Base-by-base conservation (phyloP, 2,113 vertebrate genomes). In the Nibea coibor region DNA sequence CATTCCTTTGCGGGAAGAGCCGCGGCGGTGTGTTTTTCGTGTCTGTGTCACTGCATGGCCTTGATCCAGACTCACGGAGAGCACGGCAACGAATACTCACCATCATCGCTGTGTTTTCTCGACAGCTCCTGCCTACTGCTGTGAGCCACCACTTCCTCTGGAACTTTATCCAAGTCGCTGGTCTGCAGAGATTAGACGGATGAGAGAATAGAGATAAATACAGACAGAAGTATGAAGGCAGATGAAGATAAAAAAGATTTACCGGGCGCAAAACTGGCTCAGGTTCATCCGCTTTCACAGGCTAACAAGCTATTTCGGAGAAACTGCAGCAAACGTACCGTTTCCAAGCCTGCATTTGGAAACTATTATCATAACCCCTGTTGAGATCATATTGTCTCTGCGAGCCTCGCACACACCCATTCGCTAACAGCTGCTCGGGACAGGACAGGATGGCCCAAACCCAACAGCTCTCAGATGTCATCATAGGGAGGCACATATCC, bases 81-180 rank as follows among this genome's bases (percentile, higher is more conserved):
- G 72, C 80, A n/a, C 74, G 24, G 8, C 20, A 67, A 17, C 22
- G 20, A 26, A 83, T 35, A 78, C 97, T 96, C 86, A 98, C 98
- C 97, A 0, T 96, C 97, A 91, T 98, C 97, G 78, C 97, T 99
- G 88, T 96, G 95, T 77, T 96, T 96, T 89, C 97, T 95, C 58
- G 85, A 95, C 28, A 93, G 78, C 85, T 96, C 95, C 39, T 94
- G 93, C 17, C 89, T 91, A 11, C 94, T 94, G 92, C 93, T 93
- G 75, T 96, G 94, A 43, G 94, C 93, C 8, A 94, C 91, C 0
- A 88, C 92, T 91, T 99, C 97, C 89, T 98, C 97, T 0, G 96
- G 97, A 93, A 98, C 97, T 82, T 98, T 96, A 66, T 95, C 95
- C 71, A 99, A 92, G 86, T 99, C 97, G 68, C 95, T 96, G 53